Percentiles rank a stretch among this genome's conserved stretches.
These are phyloP conservation scores for Petrocephalus schoutedeni DNA, from an alignment of 2,797 vertebrate genomes.

Conservation along the genomic window DNA sequence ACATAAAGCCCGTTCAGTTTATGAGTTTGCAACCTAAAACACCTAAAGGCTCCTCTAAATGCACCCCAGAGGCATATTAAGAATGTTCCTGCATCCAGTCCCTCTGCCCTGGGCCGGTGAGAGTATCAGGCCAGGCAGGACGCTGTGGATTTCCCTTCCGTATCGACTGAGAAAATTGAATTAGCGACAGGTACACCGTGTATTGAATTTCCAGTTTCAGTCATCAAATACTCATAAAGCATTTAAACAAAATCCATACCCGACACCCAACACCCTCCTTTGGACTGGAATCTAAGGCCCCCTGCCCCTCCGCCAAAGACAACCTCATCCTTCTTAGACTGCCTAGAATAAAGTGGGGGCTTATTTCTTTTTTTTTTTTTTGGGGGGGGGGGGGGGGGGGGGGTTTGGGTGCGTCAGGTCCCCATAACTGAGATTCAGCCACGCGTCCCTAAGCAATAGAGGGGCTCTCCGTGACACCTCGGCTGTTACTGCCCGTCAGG, in stretches of 20 bases:
- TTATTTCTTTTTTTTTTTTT: conserved; percentile 26
- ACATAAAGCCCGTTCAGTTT: background rate
- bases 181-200: conserved; percentile 23
- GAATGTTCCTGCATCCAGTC: background rate
- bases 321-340: conserved; percentile 29
- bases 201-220: conserved; percentile 31
- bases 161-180: conserved; percentile 24
- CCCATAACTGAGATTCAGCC: background rate
- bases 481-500: background rate
- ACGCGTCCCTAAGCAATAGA: background rate
- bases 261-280: conserved; percentile 37
- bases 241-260: conserved; percentile 32
- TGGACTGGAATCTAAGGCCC: conserved; percentile 27
- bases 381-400: background rate
- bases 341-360: conserved; percentile 27
- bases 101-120: background rate
- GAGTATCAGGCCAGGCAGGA: conserved; percentile 11
- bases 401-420: background rate
- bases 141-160: background rate
- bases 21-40: background rate
- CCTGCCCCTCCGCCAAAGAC: conserved; percentile 27
- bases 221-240: conserved; percentile 29
- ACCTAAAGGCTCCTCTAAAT: background rate
- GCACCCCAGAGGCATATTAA: background rate
- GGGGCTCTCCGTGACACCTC: background rate